phyloP scores from a whole-genome alignment of 2,888 invertebrate species.

The Argyresthia albistria region DNA sequence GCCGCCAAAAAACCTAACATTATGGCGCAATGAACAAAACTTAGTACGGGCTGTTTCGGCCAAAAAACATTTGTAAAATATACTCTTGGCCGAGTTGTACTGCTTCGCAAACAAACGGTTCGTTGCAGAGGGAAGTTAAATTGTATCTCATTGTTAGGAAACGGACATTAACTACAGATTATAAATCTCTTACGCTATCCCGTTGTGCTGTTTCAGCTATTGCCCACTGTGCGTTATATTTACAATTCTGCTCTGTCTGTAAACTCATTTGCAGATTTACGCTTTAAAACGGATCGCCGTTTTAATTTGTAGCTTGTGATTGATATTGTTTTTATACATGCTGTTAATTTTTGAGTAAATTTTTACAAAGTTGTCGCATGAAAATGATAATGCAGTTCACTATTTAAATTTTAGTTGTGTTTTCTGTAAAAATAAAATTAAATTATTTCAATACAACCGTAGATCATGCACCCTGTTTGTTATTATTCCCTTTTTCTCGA shows the following conservation, averaged over 20 bases:
- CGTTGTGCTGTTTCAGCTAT: slow-evolving; percentile 4
- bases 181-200: slow-evolving; percentile 51
- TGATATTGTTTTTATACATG: not conserved
- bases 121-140: slow-evolving; percentile 44
- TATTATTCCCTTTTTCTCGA: no score
- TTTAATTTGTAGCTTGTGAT: not conserved
- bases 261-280: slow-evolving; percentile 31
- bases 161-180: slow-evolving; percentile 51
- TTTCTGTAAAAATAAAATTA: no score
- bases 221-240: not conserved
- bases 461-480: no score
- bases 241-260: slow-evolving; percentile 13
- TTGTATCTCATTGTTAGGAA: slow-evolving; percentile 57
- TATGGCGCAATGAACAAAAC: slow-evolving; percentile 29
- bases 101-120: slow-evolving; percentile 49
- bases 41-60: slow-evolving; percentile 34
- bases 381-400: no score
- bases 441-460: no score
- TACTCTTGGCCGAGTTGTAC: slow-evolving; percentile 29
- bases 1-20: slow-evolving; percentile 32
- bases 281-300: slow-evolving; percentile 17
- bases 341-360: not conserved
- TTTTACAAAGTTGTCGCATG: no score
- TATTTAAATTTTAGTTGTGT: no score
- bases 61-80: slow-evolving; percentile 51